Conservation (phyloP, 1,140 invertebrate genomes). For the Aricia agestis region DNA sequence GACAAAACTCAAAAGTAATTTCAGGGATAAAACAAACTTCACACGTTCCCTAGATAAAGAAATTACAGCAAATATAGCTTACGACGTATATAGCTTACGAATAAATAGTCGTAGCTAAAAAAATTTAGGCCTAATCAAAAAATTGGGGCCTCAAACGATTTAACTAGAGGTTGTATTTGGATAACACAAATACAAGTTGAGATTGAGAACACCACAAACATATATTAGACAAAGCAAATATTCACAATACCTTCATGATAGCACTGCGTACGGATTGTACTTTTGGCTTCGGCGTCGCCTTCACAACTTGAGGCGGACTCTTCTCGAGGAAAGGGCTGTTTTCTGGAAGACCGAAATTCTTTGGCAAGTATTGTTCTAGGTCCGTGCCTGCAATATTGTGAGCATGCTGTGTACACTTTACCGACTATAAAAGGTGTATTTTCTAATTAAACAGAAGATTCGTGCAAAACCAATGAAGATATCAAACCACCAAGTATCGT, state of each 20-base stretch:
- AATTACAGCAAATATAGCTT: no score
- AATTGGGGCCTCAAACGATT: neutral
- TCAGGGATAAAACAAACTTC: no score
- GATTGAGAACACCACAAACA: neutral
- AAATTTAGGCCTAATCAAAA: neutral
- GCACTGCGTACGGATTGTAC: constrained; percentile 50
- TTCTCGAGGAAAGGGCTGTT: constrained; percentile 70
- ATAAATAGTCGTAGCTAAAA: no score
- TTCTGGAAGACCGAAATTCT: constrained; percentile 78
- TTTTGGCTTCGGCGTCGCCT: constrained; percentile 61
- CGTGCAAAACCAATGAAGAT: constrained; percentile 15
- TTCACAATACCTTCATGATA: constrained; percentile 61
- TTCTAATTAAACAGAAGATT: neutral
- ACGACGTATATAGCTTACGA: no score
- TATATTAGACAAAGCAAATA: constrained; percentile 2
- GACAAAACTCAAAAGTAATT: no score
- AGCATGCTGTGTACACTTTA: constrained; percentile 33
- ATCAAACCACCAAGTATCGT: constrained; percentile 7
- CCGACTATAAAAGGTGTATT: constrained; percentile 20
- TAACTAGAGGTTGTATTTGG: neutral
- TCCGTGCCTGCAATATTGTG: constrained; percentile 71
- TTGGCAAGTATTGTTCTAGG: constrained; percentile 77
- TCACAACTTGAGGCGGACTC: constrained; percentile 58
- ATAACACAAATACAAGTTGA: neutral
- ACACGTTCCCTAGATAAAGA: no score